A percentile compares a stretch with the other conserved stretches of the same genome.
These are phyloP conservation scores for Macrobrachium rosenbergii DNA, from an alignment of 1,140 invertebrate genomes.

Conservation along the genomic window DNA sequence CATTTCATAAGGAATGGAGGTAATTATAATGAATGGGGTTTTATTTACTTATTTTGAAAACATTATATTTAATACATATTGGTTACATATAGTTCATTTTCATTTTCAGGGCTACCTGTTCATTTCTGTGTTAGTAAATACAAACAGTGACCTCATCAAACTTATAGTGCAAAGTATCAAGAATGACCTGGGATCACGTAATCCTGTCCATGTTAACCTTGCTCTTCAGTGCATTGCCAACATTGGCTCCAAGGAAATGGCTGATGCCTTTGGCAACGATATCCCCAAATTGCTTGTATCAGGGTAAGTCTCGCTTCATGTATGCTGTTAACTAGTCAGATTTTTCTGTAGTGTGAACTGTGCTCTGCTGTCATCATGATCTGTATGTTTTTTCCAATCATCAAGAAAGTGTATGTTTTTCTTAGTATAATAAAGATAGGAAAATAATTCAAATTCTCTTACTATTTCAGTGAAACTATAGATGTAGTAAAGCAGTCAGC, in stretches of 20 bases:
- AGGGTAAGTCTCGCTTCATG: constrained; percentile 77
- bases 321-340: no score
- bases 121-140: constrained; percentile 99
- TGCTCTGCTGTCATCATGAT: background rate
- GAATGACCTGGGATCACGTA: constrained; percentile 96
- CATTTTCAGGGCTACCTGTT: constrained; percentile 94
- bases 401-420: background rate
- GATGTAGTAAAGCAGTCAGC: constrained; percentile 99
- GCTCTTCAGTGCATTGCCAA: constrained; percentile 99
- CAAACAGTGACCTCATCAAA: constrained; percentile 98
- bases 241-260: constrained; percentile 99
- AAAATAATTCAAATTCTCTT: background rate
- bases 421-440: background rate
- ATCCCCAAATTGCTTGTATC: constrained; percentile 98
- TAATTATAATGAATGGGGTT: no score
- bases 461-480: constrained; percentile 90
- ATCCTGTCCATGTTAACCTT: constrained; percentile 98
- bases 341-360: no score
- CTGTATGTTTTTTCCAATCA: no score
- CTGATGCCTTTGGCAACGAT: constrained; percentile 97
- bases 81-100: constrained; percentile 39
- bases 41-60: background rate
- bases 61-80: background rate
- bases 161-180: constrained; percentile 99
- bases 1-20: no score